These are phyloP conservation scores for Smittia sp. DNA, from an alignment of 2,888 invertebrate species.

Conservation along the genomic window DNA sequence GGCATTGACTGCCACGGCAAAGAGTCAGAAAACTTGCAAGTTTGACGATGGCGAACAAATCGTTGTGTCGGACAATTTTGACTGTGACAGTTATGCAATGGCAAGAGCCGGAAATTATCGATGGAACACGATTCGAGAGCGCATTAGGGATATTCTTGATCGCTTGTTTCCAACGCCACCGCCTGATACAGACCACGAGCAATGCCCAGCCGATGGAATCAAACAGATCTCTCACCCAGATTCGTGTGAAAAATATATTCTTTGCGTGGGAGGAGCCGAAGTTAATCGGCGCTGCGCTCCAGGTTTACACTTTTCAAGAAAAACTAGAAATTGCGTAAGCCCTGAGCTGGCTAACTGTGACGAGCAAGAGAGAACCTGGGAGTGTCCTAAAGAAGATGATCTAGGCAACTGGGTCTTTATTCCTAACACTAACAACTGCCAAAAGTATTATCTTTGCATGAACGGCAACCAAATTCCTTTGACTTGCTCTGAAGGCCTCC, in stretches of 20 bases:
- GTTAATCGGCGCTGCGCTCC: not conserved
- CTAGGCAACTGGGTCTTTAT: not conserved
- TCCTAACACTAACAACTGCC: conserved; percentile 24
- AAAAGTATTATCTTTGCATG: conserved; percentile 19
- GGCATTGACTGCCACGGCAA: not conserved
- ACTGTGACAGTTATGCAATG: not conserved
- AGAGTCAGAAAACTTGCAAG: not conserved
- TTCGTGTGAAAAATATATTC: not conserved
- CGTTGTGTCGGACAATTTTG: not conserved
- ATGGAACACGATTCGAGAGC: not conserved
- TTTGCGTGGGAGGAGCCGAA: not conserved
- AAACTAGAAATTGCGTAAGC: not conserved
- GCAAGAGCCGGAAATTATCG: not conserved
- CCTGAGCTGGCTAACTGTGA: conserved; percentile 5
- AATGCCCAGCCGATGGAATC: not conserved
- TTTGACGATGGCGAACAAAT: not conserved
- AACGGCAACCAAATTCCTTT: not conserved
- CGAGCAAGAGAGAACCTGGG: not conserved
- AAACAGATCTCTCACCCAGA: not conserved
- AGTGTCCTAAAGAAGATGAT: not conserved
- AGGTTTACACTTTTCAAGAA: not conserved
- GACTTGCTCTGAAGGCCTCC: not conserved
- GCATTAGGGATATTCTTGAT: not conserved
- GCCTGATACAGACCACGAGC: not conserved
- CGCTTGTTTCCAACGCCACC: not conserved